phyloP scores from a whole-genome alignment of 2,888 invertebrate species.

The Acrobasis consociella region DNA sequence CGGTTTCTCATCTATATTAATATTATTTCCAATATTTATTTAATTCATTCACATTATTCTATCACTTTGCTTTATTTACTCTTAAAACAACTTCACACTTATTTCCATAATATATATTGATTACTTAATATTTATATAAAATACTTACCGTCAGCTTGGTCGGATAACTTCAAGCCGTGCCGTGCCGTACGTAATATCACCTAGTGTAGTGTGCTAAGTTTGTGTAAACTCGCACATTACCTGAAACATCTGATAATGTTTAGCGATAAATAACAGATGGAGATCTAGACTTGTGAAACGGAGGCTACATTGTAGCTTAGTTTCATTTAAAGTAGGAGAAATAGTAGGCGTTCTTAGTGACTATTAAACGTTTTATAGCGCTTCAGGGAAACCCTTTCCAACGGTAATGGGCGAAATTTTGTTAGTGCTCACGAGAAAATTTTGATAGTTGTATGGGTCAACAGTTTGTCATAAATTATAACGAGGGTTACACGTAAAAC shows the following conservation, averaged over 20 bases:
- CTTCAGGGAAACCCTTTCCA: conserved; percentile 25
- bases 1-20: too few species aligned
- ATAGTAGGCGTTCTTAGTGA: conserved; percentile 27
- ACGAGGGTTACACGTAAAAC: conserved; percentile 2
- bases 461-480: conserved; percentile 9
- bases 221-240: background rate
- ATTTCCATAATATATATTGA: too few species aligned
- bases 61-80: too few species aligned
- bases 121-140: too few species aligned
- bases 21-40: too few species aligned
- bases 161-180: too few species aligned
- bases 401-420: conserved; percentile 24
- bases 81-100: too few species aligned
- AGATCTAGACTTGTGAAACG: conserved; percentile 21
- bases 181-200: too few species aligned
- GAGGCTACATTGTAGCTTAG: conserved; percentile 24
- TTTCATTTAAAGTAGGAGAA: conserved; percentile 30
- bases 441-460: conserved; percentile 17
- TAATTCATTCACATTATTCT: too few species aligned
- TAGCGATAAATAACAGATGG: background rate
- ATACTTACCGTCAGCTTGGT: too few species aligned
- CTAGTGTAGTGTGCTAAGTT: too few species aligned
- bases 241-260: background rate
- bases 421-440: conserved; percentile 4
- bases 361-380: conserved; percentile 32